phyloP scores from a whole-genome alignment of 1,140 invertebrate species.

The Ruditapes philippinarum region DNA sequence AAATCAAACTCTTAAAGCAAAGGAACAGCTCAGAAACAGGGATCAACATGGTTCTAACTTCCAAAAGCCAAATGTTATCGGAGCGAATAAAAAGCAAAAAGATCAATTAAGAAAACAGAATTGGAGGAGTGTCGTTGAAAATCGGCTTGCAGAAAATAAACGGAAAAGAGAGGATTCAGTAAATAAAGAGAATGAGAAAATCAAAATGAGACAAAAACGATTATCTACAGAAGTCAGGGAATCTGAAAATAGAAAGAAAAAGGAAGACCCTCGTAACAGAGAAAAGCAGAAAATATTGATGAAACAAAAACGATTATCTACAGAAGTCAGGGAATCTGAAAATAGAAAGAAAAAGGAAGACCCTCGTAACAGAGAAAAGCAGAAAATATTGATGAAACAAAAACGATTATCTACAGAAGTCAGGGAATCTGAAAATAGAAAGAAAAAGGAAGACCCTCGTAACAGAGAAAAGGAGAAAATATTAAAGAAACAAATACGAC shows the following conservation, averaged over 20 bases:
- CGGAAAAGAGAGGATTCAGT: not conserved
- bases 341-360: not conserved
- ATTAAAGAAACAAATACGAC: not conserved
- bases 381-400: too few species aligned
- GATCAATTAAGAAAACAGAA: not conserved
- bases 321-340: not conserved
- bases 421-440: too few species aligned
- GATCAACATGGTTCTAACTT: too few species aligned
- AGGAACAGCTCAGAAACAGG: too few species aligned
- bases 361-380: too few species aligned
- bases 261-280: not conserved
- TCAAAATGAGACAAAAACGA: not conserved
- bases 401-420: not conserved
- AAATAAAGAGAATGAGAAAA: constrained; percentile 9
- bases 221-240: not conserved
- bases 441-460: too few species aligned
- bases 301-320: not conserved
- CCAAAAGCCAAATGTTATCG: too few species aligned
- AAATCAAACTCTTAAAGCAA: not conserved
- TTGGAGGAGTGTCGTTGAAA: not conserved
- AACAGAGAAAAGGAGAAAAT: too few species aligned
- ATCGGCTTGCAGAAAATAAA: not conserved
- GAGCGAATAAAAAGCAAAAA: not conserved
- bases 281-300: not conserved
- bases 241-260: not conserved